Evolutionary conservation across 2,888 invertebrate genomes (phyloP).

Genomic region (Metalampra italica): DNA sequence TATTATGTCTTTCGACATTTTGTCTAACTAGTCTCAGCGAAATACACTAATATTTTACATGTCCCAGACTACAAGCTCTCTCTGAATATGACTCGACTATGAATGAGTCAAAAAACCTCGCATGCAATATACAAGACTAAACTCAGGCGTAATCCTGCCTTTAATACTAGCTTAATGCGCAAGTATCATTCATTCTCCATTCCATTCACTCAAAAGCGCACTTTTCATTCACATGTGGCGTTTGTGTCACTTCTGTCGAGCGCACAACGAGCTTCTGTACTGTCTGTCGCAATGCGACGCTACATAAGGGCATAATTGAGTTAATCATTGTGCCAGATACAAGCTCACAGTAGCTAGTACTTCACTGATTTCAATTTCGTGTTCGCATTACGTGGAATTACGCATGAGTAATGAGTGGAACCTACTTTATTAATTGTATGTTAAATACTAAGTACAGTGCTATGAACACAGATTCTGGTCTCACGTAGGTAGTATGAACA

Average conservation of each 20-base stretch:
- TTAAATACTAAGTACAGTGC: neutral
- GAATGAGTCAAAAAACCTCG: constrained; percentile 1
- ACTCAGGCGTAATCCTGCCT: constrained; percentile 10
- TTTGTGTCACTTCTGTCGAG: constrained; percentile 7
- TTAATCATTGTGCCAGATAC: constrained; percentile 27
- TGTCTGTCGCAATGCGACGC: constrained; percentile 18
- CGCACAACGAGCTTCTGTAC: neutral
- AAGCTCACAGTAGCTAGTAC: constrained; percentile 16
- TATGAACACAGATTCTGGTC: neutral
- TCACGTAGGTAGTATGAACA: too few species aligned
- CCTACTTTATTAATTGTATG: neutral
- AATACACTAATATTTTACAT: neutral
- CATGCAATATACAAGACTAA: constrained; percentile 6
- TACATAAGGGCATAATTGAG: constrained; percentile 25
- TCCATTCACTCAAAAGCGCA: neutral
- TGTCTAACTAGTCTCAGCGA: too few species aligned
- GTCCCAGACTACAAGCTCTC: neutral
- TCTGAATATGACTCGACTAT: neutral
- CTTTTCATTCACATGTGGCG: constrained; percentile 9
- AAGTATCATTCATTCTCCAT: constrained; percentile 8
- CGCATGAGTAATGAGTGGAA: constrained; percentile 2
- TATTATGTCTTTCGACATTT: too few species aligned
- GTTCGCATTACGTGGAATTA: constrained; percentile 5
- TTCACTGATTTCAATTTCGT: constrained; percentile 6
- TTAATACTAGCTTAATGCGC: constrained; percentile 5